phyloP scores from a whole-genome alignment of 2,888 invertebrate species.

The Andrena bucephala region DNA sequence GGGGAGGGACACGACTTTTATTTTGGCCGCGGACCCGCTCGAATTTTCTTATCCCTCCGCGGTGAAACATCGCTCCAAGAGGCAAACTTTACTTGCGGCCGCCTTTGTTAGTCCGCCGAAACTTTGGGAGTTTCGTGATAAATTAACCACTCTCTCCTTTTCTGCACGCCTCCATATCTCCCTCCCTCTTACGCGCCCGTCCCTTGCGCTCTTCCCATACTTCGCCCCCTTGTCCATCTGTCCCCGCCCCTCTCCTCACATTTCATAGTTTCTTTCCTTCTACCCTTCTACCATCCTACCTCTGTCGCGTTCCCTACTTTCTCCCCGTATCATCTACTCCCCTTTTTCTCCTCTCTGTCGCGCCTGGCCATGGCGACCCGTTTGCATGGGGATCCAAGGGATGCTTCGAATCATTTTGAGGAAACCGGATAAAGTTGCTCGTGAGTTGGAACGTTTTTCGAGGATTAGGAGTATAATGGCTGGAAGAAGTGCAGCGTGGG shows the following conservation, averaged over 20 bases:
- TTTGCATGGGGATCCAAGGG: neutral
- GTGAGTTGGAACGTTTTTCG: conserved; percentile 6
- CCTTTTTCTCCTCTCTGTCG: neutral
- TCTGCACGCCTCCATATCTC: neutral
- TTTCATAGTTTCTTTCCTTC: neutral
- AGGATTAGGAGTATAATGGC: conserved; percentile 5
- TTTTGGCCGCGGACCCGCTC: conserved; percentile 31
- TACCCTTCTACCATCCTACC: too few relatives aligned
- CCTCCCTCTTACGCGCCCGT: neutral
- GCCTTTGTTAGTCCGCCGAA: conserved; percentile 34
- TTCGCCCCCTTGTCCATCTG: neutral
- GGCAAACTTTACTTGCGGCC: conserved; percentile 40
- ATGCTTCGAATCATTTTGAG: neutral
- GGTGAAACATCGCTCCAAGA: conserved; percentile 44
- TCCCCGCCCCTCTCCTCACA: neutral
- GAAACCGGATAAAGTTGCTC: conserved; percentile 5
- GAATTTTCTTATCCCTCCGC: conserved; percentile 54
- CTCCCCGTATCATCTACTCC: neutral
- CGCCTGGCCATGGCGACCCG: neutral
- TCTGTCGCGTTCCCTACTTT: neutral
- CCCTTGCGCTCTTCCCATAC: neutral
- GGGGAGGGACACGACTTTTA: conserved; percentile 31
- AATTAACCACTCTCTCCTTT: conserved; percentile 43
- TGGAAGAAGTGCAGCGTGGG: too few relatives aligned
- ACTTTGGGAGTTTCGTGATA: conserved; percentile 51